Percentiles rank a stretch among this genome's conserved stretches.
Conservation (phyloP, 2,888 invertebrate genomes). For the Drosophila suboccidentalis region DNA sequence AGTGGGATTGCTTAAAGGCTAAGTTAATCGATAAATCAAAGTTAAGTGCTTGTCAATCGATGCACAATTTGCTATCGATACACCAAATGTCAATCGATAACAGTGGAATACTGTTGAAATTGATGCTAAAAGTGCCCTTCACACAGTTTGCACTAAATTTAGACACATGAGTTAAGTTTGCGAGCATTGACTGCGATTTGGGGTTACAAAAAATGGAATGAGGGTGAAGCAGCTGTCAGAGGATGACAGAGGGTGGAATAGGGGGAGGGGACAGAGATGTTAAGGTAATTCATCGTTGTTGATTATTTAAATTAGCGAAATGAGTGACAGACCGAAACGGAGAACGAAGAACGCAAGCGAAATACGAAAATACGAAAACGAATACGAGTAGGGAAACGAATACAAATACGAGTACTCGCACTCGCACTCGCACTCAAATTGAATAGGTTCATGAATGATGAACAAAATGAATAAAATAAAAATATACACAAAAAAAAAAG, state of each 20-base stretch:
- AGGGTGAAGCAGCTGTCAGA: neutral
- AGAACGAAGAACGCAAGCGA: constrained; percentile 33
- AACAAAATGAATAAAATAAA: constrained; percentile 34
- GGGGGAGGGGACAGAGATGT: neutral
- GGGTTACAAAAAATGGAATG: constrained; percentile 30
- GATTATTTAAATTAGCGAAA: constrained; percentile 78
- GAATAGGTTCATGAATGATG: constrained; percentile 68
- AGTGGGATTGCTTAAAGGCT: too few relatives aligned
- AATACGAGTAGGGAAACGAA: too few relatives aligned
- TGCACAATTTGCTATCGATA: neutral
- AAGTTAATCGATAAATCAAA: too few relatives aligned
- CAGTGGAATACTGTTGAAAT: neutral
- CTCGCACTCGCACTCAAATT: constrained; percentile 55
- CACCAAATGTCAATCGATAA: neutral
- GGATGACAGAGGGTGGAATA: neutral
- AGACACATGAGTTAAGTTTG: constrained; percentile 22
- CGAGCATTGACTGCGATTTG: constrained; percentile 55
- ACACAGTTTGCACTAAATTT: constrained; percentile 33
- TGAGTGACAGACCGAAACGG: constrained; percentile 71
- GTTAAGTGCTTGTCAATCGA: neutral
- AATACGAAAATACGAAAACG: neutral
- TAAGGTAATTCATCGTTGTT: constrained; percentile 59
- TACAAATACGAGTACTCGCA: constrained; percentile 14
- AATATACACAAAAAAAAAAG: constrained; percentile 20
- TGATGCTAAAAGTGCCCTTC: neutral